Conservation (phyloP, 1,140 invertebrate species). For the Gerris buenoi region DNA sequence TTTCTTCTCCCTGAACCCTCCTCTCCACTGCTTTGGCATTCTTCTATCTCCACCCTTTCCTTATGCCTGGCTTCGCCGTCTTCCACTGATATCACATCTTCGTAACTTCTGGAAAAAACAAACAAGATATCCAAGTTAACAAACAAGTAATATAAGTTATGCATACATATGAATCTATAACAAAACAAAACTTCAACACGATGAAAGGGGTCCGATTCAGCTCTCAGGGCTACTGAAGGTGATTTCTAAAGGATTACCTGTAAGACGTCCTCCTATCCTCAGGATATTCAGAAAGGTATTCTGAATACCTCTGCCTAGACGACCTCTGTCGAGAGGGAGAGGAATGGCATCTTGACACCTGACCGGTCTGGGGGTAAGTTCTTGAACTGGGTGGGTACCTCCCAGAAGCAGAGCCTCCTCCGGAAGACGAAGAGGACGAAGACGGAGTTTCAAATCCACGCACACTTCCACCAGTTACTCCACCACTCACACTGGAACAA, state of each 20-base stretch:
- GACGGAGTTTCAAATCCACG: constrained; percentile 10
- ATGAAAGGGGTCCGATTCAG: no score
- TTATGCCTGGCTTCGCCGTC: constrained; percentile 37
- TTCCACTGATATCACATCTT: constrained; percentile 18
- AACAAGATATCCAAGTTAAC: no score
- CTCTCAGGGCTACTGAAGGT: no score
- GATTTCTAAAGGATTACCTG: no score
- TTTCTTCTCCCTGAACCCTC: constrained; percentile 30
- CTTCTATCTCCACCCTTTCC: constrained; percentile 51
- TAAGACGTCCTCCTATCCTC: constrained; percentile 9
- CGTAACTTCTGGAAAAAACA: constrained; percentile 22
- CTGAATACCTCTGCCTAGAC: background rate
- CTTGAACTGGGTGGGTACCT: background rate
- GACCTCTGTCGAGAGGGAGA: background rate
- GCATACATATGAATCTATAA: background rate
- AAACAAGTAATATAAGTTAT: background rate
- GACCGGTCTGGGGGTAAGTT: background rate
- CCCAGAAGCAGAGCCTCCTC: background rate
- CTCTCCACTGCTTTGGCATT: constrained; percentile 49
- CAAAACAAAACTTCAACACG: no score
- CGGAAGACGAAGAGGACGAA: background rate
- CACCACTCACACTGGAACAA: background rate
- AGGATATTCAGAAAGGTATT: background rate
- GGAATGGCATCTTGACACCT: background rate
- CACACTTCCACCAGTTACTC: background rate